Conservation (phyloP, 2,797 vertebrate species). For the Aulostomus chinensis region DNA sequence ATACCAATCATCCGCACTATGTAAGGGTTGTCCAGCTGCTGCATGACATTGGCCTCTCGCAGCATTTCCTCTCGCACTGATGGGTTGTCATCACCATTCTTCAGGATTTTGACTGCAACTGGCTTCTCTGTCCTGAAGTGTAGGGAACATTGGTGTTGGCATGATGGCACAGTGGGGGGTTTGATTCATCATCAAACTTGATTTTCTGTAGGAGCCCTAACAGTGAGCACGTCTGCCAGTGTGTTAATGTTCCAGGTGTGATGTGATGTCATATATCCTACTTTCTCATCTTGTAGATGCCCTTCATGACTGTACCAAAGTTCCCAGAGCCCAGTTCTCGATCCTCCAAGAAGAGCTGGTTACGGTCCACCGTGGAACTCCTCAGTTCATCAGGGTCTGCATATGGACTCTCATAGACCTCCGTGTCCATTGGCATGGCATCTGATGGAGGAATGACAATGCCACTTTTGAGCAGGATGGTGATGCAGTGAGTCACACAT, state of each 20-base stretch:
- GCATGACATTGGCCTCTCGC: conserved; percentile 94
- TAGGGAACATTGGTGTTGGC: background rate
- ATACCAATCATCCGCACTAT: conserved; percentile 99
- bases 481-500: background rate
- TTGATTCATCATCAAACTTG: too few relatives aligned
- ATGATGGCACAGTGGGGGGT: too few relatives aligned
- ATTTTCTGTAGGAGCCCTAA: too few relatives aligned
- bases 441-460: conserved; percentile 45
- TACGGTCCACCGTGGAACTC: conserved; percentile 86
- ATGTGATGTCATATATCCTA: conserved; percentile 55
- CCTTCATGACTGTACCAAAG: conserved; percentile 94
- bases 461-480: background rate
- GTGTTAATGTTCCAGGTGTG: background rate
- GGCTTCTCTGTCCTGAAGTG: conserved; percentile 82
- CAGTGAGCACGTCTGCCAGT: too few relatives aligned
- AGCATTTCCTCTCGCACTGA: conserved; percentile 89
- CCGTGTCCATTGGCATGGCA: conserved; percentile 93
- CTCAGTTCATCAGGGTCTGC: conserved; percentile 95
- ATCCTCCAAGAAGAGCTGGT: conserved; percentile 86
- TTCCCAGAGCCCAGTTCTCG: conserved; percentile 95
- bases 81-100: conserved; percentile 88
- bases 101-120: conserved; percentile 95
- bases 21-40: conserved; percentile 96
- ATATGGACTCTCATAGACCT: conserved; percentile 94
- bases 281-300: conserved; percentile 93